phyloP scores from a whole-genome alignment of 2,888 invertebrate species.

The Imbricaverruca yamaguchii region DNA sequence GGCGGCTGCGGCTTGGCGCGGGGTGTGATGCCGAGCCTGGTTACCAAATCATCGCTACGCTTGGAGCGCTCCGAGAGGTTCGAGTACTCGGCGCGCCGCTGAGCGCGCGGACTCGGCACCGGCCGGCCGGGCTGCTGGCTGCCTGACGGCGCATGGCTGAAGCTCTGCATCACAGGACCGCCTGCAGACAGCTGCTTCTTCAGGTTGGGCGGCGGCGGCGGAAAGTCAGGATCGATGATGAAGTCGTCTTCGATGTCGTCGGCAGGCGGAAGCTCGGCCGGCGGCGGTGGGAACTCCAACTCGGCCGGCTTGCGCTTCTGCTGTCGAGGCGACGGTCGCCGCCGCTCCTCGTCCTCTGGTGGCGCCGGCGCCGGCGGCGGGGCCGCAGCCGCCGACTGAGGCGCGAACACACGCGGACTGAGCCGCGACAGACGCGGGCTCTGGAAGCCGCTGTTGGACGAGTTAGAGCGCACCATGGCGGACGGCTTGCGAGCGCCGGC shows the following conservation, averaged over 20 bases:
- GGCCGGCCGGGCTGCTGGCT: conserved; percentile 25
- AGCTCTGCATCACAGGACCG: conserved; percentile 28
- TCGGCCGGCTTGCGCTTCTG: conserved; percentile 44
- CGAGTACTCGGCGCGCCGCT: conserved; percentile 23
- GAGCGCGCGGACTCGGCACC: conserved; percentile 26
- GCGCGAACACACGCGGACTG: conserved; percentile 52
- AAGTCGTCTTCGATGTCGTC: conserved; percentile 34
- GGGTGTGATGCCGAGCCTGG: neutral
- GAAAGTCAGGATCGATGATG: conserved; percentile 31
- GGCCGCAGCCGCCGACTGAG: conserved; percentile 41
- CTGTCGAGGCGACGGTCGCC: conserved; percentile 45
- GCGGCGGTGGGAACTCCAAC: conserved; percentile 80
- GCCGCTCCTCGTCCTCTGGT: conserved; percentile 25
- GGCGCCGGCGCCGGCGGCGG: conserved; percentile 24
- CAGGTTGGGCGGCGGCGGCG: conserved; percentile 32
- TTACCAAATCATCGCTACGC: conserved; percentile 19
- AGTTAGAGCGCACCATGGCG: conserved; percentile 76
- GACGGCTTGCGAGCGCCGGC: conserved; percentile 39
- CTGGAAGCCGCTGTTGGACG: conserved; percentile 58
- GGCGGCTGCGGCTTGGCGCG: conserved; percentile 14
- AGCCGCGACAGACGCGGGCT: conserved; percentile 48
- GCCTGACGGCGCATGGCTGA: conserved; percentile 26
- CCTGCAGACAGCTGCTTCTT: conserved; percentile 24
- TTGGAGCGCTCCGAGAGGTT: conserved; percentile 26
- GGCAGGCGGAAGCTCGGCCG: conserved; percentile 68